Evolutionary conservation across 2,113 vertebrate genomes (phyloP), one percentile per base, ranked within the genome.

Genomic region (Podilymbus podiceps): DNA sequence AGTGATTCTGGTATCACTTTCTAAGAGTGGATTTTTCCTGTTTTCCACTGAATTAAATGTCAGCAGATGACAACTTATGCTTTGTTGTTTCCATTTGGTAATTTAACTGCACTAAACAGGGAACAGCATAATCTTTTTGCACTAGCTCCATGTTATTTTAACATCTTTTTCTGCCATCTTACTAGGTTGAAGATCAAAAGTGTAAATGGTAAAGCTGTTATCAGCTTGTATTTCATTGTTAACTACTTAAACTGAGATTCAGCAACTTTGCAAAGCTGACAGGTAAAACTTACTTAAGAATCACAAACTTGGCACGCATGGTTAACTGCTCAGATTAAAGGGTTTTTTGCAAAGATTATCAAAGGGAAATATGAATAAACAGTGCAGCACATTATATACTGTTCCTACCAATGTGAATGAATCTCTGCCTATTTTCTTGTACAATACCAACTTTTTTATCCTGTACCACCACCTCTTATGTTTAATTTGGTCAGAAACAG

Each of bases 31-130:
- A 53, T 92, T 92, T 47, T 95, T 88, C 69, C 69, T 79, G 73
- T 91, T 96, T 93, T 69, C 66, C 66, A 82, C 73, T 23, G 56
- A 96, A 95, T 68, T 92, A 97, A 97, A 97, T 93, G 91, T 82
- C 94, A 95, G 62, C 66, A 91, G 93, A 95, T 91, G 93, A 87
- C 77, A 96, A 67, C 44, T 95, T 92, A 56, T 38, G 81, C 81
- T 94, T 93, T 88, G 67, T 58, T 89, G 77, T 79, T 95, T 71
- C 62, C 82, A 90, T 77, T 95, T 3, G 3, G 74, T 82, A 94
- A 79, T 88, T 91, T 88, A 94, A 73, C 40, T 73, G 71, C 71
- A 91, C 53, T 94, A 91, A 95, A 85, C 2, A 58, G 52, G 67
- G 78, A 95, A 58, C 20, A 87, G 62, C 55, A 78, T 42, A 78